Base-by-base conservation (phyloP, 64 coral and sea anemone species). In the Montipora cactus region DNA sequence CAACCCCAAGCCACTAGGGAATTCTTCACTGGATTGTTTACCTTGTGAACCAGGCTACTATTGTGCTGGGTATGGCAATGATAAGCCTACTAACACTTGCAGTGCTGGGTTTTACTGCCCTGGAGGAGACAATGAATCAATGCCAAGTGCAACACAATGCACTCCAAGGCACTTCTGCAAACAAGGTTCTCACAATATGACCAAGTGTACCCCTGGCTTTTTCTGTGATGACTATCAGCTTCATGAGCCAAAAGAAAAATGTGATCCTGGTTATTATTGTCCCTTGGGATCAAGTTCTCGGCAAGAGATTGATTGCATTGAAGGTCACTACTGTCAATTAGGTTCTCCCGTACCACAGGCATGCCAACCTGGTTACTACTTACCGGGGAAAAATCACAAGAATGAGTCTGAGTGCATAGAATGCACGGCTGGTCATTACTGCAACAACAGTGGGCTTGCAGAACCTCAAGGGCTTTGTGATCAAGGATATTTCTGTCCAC, bases 41-140 rank as follows among this genome's bases (percentile, higher is more conserved):
- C 83, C 91, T 7, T 99, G 98, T 49, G 87, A 85, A n/a, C 80
- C 83, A 49, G 95, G 98, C 5, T 64, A 88, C 7, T 99, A 96
- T 73, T 99, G 98, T 7, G 50, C 81, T 44, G 81, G 87, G 8
- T 96, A 89, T 86, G 95, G 98, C 69, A 99, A 95, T 77, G 80
- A 74, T 50, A 84, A 92, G 46, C 95, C 98, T 9, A 94, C 98
- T 10, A 96, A 99, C 59, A 91, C 89, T 3, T 99, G 98, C 75
- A 90, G 92, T 25, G 81, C 91, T 59, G 98, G 98, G 46, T 99
- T 90, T 80, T 99, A 99, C 80, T 99, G 98, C 69, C 98, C 98
- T 71, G 98, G 98, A 77, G 98, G 98, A n/a, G 77, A 92, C 55
- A 0, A 77, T 0, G 89, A 84, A 44, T 67, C 96, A 18, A 80